Base-by-base conservation (phyloP, 1,140 invertebrate species). In the Zaprionus ornatus region DNA sequence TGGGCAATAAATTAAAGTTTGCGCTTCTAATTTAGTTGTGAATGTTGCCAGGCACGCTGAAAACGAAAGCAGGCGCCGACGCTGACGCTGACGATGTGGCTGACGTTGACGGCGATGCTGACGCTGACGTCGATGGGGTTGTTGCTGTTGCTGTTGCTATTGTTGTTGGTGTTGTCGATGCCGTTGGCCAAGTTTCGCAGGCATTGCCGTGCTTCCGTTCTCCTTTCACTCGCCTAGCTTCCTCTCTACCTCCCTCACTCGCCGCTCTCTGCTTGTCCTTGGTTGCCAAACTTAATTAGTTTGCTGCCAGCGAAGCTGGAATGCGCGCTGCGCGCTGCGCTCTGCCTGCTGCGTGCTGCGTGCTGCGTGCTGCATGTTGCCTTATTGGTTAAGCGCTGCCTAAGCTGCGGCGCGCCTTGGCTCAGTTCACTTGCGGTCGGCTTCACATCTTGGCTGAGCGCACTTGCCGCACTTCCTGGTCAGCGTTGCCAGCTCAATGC, bases 251-350 rank as follows among this genome's bases (percentile, higher is more conserved):
- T 42, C 6, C 5, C 6, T 17, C 40, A 0, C 40, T 17, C 13
- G 1, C 4, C 6, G 21, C 27, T 59, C 15, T 15, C 25, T 50
- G 62, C 57, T 57, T 78, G 80, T 82, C 70, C 74, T 82, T 82
- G 75, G 80, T 64, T 78, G 66, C 76, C 70, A 83, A 79, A 82
- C 80, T 82, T 82, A 82, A 82, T 82, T 82, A 82, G 80, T 82
- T 82, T 82, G 77, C 80, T 79, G 76, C 52, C 76, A 83, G 48
- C 37, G 42, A 57, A 10, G 54, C 54, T 35, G 72, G 64, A 55
- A 70, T 60, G 40, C 40, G n/a, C 40, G 40, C 40, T n/a, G 74
- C 78, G 66, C 63, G 68, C 77, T 59, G 68, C 56, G 42, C 32
- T 54, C 68, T 64, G 42, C 54, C 0, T 32, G 23, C 25, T 13